These are phyloP conservation scores for Pionites leucogaster DNA, from an alignment of 2,113 vertebrate genomes.

Conservation along the genomic window DNA sequence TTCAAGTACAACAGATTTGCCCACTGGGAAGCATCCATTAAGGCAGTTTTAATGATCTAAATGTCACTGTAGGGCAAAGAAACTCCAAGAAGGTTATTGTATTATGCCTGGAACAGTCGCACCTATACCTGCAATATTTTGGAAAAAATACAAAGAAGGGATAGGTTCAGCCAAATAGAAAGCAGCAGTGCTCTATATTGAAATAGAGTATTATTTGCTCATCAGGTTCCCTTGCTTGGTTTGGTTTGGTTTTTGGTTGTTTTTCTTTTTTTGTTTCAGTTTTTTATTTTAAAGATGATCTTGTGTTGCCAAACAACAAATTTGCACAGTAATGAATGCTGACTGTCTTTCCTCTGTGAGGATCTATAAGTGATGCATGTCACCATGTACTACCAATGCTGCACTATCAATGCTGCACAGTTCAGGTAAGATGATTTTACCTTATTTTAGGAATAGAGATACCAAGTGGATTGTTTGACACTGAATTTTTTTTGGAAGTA, in stretches of 20 bases:
- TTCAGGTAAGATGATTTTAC: not conserved
- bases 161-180: not conserved
- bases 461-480: not conserved
- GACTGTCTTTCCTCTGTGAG: not conserved
- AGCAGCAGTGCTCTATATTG: fast-evolving
- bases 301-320: not conserved
- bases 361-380: not conserved
- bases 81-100: not conserved
- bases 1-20: not conserved
- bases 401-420: too few species aligned
- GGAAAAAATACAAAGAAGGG: not conserved
- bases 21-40: not conserved
- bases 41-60: slow-evolving; percentile 14
- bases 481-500: not conserved
- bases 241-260: not conserved
- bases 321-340: not conserved
- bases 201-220: not conserved
- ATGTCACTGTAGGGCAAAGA: not conserved
- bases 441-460: not conserved
- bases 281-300: not conserved
- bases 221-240: not conserved
- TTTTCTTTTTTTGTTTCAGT: not conserved
- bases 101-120: not conserved
- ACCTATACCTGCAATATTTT: not conserved
- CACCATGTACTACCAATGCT: not conserved